Evolutionary conservation across 1,140 invertebrate genomes (phyloP), one percentile per base, ranked within the genome.

Genomic region (Ips typographus): DNA sequence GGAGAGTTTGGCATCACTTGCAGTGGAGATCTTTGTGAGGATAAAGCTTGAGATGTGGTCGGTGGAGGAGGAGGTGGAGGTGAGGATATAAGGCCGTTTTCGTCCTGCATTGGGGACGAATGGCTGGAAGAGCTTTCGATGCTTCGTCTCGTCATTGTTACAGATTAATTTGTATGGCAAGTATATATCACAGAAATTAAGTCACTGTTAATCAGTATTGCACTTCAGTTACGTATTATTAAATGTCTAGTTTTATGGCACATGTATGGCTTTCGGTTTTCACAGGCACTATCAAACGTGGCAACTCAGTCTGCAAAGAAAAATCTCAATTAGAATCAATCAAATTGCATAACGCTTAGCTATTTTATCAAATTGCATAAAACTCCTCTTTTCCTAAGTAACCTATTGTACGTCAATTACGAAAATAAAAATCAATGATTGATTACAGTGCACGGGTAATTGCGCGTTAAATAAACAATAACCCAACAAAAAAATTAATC

Each of bases 1-100:
- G 90, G 88, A 36, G 87, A 86, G 76, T 85, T 85, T 3, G 87
- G 85, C 6, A 85, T 78, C 5, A 70, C 60, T 49, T 74, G 63
- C 53, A 72, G 39, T 8, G 78, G 78, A 1, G 79, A 80, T 40
- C 76, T 72, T 40, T 77, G 72, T 2, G 76, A 74, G 22, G 78
- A 76, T 1, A 78, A 78, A 38, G 78, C 77, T 67, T 80, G 79
- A 7, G 52, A 38, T 37, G 52, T 7, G 22, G 78, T 7, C 5
- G 52, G 52, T 55, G 52, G 56, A 39, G 78, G 56, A 42, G 78
- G 78, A 8, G 77, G 78, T 8, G 77, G 75, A 38, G 79, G 79
- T 22, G 22, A 22, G 49, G 79, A 80, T 75, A 80, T 79, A 73
- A 80, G 76, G 37, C 72, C 73, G 49, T 74, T 72, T 49, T 78